Evolutionary conservation across 2,113 vertebrate species (phyloP).

Genomic region (Paramisgurnus dabryanus): DNA sequence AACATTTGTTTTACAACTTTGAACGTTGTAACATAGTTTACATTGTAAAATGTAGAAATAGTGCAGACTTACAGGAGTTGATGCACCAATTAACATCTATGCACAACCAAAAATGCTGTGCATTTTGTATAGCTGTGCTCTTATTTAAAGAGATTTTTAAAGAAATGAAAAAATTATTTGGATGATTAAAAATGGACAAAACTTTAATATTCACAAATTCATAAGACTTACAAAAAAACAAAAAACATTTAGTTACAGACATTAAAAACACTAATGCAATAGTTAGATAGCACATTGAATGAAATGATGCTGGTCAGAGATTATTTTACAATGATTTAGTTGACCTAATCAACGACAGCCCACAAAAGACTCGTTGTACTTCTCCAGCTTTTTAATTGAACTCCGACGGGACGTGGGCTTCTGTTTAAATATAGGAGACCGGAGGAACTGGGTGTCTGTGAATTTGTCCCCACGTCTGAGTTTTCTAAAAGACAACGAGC

Average conservation of each 20-base stretch:
- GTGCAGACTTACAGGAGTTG: no score
- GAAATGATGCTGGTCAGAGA: neutral
- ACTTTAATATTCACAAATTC: neutral
- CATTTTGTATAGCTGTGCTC: no score
- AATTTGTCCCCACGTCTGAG: constrained; percentile 92
- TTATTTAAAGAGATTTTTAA: no score
- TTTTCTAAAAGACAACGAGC: constrained; percentile 75
- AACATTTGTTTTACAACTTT: no score
- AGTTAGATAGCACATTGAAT: neutral
- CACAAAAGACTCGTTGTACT: constrained; percentile 80
- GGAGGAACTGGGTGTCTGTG: constrained; percentile 87
- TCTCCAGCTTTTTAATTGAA: constrained; percentile 69
- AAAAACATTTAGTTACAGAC: neutral
- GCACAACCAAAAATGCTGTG: no score
- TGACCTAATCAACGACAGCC: constrained; percentile 63
- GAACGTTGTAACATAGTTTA: no score
- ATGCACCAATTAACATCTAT: no score
- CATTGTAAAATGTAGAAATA: no score
- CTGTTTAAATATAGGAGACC: constrained; percentile 87
- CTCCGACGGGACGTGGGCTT: neutral
- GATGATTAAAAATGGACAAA: neutral
- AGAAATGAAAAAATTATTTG: neutral
- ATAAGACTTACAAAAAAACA: neutral
- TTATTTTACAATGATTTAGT: neutral
- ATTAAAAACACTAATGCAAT: neutral